phyloP scores from a whole-genome alignment of 1,140 invertebrate species.

The Habropoda laboriosa region DNA sequence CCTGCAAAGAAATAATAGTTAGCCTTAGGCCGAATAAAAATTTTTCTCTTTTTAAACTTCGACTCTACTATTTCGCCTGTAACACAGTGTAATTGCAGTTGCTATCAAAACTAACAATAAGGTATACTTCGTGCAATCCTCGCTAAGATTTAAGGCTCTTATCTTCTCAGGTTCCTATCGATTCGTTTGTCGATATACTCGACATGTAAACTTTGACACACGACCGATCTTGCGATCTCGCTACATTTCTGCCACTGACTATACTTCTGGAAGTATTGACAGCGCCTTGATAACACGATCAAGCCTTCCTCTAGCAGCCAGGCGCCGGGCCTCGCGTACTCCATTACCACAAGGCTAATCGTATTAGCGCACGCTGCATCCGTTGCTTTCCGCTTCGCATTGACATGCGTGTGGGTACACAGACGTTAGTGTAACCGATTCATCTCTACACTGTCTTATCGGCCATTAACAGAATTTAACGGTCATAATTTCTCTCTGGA shows the following conservation, averaged over 20 bases:
- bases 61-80: no score
- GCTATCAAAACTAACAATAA: no score
- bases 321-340: conserved; percentile 54
- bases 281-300: conserved; percentile 68
- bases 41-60: no score
- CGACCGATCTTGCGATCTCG: no score
- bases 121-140: no score
- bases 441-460: neutral
- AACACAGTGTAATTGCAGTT: no score
- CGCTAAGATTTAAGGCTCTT: no score
- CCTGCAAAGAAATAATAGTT: no score
- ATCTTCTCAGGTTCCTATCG: no score
- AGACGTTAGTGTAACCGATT: conserved; percentile 9
- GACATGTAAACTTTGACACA: no score
- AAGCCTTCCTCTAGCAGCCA: conserved; percentile 54
- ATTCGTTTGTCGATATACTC: no score
- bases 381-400: conserved; percentile 46
- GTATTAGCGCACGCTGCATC: conserved; percentile 61
- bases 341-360: conserved; percentile 67
- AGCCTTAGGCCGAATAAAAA: no score
- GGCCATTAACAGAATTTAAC: neutral
- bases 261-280: conserved; percentile 60
- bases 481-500: neutral
- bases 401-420: conserved; percentile 46
- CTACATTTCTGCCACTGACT: conserved; percentile 43